Base-by-base conservation (phyloP, 1,140 invertebrate species). In the Trichonephila clavipes region DNA sequence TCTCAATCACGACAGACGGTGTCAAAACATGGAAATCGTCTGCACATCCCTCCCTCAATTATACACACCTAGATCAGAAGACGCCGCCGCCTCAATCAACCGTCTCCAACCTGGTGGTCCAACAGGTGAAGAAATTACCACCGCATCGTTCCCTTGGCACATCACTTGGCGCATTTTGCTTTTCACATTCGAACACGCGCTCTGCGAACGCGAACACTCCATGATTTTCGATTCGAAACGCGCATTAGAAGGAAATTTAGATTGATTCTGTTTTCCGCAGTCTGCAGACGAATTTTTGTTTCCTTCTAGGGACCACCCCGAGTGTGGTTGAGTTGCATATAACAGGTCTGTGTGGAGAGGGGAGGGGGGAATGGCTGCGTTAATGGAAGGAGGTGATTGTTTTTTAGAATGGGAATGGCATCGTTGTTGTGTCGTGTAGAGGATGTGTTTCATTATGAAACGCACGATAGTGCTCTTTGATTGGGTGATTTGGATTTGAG, bases 81-180 rank as follows among this genome's bases (percentile, higher is more conserved):
- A 69, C 7, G 66, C 66, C 66, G 66, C 66, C 66, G 51, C 51
- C 51, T 51, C 51, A 51, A 51, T 51, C 51, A 51, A 51, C 51
- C 51, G 66, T 24, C 21, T 69, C 72, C 28, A 40, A 19, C 24
- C 72, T 28, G 72, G 72, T 77, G 72, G 72, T 77, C 72, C 72
- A 19, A 77, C 72, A 77, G 72, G 72, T 77, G 72, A 77, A 77
- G 72, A 77, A 77, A 77, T 77, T 77, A 77, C 72, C 72, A 77
- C 72, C 28, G 72, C 72, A 4, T 34, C 34, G 51, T 51, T 51
- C 51, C 51, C 51, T 51, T 51, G 51, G 18, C 72, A 77, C 72
- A 28, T 77, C 72, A 77, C 24, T 77, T 28, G 34, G 66, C n/a
- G n/a, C 66, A 69, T 69, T 69, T 24, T n/a, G 24, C 66, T n/a